Evolutionary conservation across 2,888 invertebrate genomes (phyloP).

Genomic region (Eupithecia dodoneata): DNA sequence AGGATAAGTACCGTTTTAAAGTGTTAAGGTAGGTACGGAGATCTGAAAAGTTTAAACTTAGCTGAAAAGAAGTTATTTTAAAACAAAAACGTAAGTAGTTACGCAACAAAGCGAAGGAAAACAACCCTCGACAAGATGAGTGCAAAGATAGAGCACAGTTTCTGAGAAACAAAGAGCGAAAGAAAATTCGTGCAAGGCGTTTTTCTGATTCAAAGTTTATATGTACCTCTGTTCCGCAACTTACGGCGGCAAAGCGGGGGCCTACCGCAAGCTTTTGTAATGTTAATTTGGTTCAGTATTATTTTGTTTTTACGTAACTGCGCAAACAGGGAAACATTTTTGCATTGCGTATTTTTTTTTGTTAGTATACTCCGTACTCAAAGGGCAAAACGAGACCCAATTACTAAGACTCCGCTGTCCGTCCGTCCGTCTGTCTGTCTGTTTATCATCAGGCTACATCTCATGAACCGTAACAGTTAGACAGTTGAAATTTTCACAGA

Average conservation of each 20-base stretch:
- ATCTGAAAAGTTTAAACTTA: background rate
- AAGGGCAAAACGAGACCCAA: too few species aligned
- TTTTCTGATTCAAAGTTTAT: conserved; percentile 42
- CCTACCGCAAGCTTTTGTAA: background rate
- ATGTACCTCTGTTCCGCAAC: conserved; percentile 50
- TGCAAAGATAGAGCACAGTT: conserved; percentile 23
- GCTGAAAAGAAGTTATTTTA: conserved; percentile 15
- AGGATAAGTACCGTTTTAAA: background rate
- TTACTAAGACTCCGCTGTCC: too few species aligned
- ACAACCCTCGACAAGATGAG: conserved; percentile 21
- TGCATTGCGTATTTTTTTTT: background rate
- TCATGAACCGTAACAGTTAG: too few species aligned
- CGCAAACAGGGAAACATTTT: background rate
- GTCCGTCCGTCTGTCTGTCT: too few species aligned
- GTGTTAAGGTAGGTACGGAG: background rate
- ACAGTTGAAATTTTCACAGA: too few species aligned
- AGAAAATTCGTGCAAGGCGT: conserved; percentile 27
- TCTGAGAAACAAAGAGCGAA: conserved; percentile 31
- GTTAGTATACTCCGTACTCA: too few species aligned
- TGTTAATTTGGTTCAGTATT: background rate
- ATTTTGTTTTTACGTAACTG: background rate
- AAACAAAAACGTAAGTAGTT: background rate
- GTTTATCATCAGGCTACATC: too few species aligned
- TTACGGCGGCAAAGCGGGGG: conserved; percentile 51
- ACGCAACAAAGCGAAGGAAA: conserved; percentile 17